Evolutionary conservation across 2,888 invertebrate species (phyloP).

Genomic region (Ceramica pisi): DNA sequence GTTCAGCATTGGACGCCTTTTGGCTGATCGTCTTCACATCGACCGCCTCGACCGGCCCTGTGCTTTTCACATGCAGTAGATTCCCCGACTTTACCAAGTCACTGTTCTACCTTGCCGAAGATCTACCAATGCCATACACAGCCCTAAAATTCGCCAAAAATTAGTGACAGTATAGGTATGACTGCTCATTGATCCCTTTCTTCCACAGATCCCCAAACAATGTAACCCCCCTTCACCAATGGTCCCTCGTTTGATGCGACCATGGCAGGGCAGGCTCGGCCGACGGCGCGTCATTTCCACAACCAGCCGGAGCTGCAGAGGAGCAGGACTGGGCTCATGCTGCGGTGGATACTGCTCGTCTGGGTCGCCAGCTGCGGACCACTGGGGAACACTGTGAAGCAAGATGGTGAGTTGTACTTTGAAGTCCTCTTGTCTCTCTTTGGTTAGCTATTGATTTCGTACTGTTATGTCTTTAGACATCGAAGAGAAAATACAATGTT

Average conservation of each 20-base stretch:
- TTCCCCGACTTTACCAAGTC: no score
- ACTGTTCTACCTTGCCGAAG: no score
- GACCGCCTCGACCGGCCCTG: no score
- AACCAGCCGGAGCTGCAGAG: conserved; percentile 87
- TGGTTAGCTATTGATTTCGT: neutral
- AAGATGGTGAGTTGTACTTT: conserved; percentile 83
- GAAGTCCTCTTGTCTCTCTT: no score
- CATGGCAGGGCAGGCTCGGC: conserved; percentile 81
- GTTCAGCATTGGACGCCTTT: no score
- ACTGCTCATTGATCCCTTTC: neutral
- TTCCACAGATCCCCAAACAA: conserved; percentile 47
- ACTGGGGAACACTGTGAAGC: conserved; percentile 86
- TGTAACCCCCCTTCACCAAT: conserved; percentile 68
- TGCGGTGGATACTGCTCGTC: conserved; percentile 85
- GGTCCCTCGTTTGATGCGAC: conserved; percentile 66
- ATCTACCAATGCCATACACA: no score
- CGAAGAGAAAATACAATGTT: no score
- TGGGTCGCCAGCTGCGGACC: conserved; percentile 88
- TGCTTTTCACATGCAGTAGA: no score
- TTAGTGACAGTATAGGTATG: no score
- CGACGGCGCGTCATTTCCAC: conserved; percentile 87
- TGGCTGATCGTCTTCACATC: no score
- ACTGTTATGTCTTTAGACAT: neutral
- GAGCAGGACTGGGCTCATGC: conserved; percentile 81
- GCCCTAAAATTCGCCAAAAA: no score